Percentiles rank a stretch among this genome's conserved stretches.
Evolutionary conservation across 1,140 invertebrate genomes (phyloP).

Genomic region (Hylaeus anthracinus): DNA sequence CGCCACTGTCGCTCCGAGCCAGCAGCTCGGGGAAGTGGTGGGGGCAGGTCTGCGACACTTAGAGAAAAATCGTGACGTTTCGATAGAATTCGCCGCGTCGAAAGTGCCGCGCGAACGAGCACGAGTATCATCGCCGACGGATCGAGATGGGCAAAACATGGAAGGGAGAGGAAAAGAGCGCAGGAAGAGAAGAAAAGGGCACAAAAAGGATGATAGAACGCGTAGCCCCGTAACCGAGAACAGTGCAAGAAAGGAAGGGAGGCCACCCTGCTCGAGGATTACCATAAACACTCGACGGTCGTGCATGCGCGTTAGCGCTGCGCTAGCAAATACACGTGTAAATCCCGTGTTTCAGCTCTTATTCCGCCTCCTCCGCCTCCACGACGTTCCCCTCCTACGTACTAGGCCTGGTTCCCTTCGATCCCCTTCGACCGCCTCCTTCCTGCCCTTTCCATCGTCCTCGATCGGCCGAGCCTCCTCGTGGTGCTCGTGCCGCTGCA

Average conservation of each 20-base stretch:
- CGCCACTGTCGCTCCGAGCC: too few species aligned
- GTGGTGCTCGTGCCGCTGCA: constrained; percentile 53
- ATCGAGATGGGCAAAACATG: background rate
- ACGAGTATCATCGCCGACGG: too few species aligned
- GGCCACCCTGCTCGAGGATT: constrained; percentile 70
- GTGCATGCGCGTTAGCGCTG: constrained; percentile 63
- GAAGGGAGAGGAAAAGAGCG: constrained; percentile 2
- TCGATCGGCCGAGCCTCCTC: constrained; percentile 32
- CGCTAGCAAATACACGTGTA: constrained; percentile 75
- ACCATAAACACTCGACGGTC: constrained; percentile 71
- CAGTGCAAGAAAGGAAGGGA: constrained; percentile 51
- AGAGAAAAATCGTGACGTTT: too few species aligned
- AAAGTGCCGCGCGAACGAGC: background rate
- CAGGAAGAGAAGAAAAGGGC: constrained; percentile 1
- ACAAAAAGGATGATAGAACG: constrained; percentile 9
- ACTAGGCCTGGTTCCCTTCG: background rate
- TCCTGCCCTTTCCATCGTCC: constrained; percentile 41
- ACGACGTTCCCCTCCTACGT: background rate
- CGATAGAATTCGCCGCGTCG: too few species aligned
- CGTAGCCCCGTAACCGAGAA: constrained; percentile 60
- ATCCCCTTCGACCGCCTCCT: constrained; percentile 30
- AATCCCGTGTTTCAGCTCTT: constrained; percentile 72
- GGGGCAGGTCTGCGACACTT: too few species aligned
- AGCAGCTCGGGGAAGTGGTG: too few species aligned
- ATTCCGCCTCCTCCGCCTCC: constrained; percentile 58